Conservation (phyloP, 1,140 invertebrate species). For the Aphidius gifuensis region DNA sequence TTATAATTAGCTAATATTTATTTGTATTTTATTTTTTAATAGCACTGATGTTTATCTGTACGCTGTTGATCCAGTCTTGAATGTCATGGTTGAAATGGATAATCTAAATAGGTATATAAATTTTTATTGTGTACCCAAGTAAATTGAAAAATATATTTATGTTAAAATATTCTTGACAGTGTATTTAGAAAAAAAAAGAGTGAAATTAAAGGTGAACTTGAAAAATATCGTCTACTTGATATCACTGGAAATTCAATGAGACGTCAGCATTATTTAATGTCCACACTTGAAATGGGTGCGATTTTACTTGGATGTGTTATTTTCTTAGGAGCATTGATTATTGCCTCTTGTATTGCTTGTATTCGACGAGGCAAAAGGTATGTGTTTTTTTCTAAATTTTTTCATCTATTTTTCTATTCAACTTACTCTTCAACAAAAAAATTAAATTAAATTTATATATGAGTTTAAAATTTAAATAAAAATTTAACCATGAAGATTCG, state of each 20-base stretch:
- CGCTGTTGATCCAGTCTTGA: constrained; percentile 75
- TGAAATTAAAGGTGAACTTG: constrained; percentile 61
- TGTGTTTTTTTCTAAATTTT: constrained; percentile 25
- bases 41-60: constrained; percentile 83
- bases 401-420: not conserved
- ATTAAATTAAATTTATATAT: not conserved
- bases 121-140: not conserved
- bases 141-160: constrained; percentile 6
- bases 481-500: not conserved
- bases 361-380: constrained; percentile 65
- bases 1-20: not conserved
- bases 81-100: constrained; percentile 78
- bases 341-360: constrained; percentile 76
- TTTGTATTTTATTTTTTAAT: constrained; percentile 14
- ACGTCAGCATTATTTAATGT: constrained; percentile 56
- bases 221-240: constrained; percentile 59
- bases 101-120: constrained; percentile 67
- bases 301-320: constrained; percentile 74
- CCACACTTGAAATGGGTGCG: constrained; percentile 76
- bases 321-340: constrained; percentile 72
- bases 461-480: not conserved
- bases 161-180: constrained; percentile 45
- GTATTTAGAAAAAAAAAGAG: constrained; percentile 60
- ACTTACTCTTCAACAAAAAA: not conserved
- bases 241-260: constrained; percentile 48